These are phyloP conservation scores for Pangasianodon hypophthalmus DNA, from an alignment of 2,113 vertebrate genomes.

Conservation along the genomic window DNA sequence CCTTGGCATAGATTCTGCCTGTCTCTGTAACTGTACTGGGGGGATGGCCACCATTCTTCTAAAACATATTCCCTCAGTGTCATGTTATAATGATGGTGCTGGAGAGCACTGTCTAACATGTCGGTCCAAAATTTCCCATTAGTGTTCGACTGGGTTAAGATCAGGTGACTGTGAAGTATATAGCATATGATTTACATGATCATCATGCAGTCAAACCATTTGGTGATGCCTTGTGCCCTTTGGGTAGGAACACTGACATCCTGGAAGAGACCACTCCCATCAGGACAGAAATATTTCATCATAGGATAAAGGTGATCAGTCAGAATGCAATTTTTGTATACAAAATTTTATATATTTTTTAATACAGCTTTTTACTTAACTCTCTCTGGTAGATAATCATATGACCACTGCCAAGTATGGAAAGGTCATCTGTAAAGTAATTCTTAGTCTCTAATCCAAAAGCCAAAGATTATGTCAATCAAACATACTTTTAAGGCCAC, in stretches of 20 bases:
- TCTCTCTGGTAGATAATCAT: background rate
- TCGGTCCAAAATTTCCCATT: background rate
- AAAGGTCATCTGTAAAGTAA: constrained; percentile 34
- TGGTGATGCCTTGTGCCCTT: background rate
- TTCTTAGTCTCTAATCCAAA: constrained; percentile 5
- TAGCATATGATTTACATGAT: background rate
- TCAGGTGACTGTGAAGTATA: background rate
- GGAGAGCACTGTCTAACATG: background rate
- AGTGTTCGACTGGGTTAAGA: background rate
- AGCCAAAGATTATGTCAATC: constrained; percentile 25
- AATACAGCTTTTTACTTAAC: background rate
- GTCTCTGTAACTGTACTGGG: background rate
- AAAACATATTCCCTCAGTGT: background rate
- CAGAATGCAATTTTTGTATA: too few relatives aligned
- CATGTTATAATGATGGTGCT: background rate
- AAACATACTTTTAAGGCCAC: constrained; percentile 2
- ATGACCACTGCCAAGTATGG: constrained; percentile 27
- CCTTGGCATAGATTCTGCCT: background rate
- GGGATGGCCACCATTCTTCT: background rate
- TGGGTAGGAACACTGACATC: background rate
- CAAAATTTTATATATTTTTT: background rate
- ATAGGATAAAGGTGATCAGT: background rate
- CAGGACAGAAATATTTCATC: background rate
- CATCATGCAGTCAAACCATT: background rate
- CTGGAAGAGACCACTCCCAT: background rate